Conservation (phyloP, 1,140 invertebrate genomes). For the Branchinecta lynchi region DNA sequence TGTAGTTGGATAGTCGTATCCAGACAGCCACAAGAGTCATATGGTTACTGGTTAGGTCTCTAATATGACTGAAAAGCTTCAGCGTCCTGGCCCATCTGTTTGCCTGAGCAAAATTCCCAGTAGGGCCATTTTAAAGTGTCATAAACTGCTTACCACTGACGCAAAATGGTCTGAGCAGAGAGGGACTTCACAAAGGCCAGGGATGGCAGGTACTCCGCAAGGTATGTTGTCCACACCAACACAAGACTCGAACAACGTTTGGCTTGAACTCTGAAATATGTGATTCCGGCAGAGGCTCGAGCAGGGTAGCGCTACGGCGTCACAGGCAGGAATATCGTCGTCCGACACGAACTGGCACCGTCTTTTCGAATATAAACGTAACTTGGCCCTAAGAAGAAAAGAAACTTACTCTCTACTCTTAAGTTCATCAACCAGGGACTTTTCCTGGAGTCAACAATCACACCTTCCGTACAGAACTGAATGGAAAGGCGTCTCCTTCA, state of each 20-base stretch:
- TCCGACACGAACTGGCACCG: neutral
- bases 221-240: neutral
- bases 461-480: neutral
- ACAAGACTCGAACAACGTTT: constrained; percentile 56
- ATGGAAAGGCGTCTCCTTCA: neutral
- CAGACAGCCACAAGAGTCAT: too few relatives aligned
- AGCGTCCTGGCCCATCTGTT: too few relatives aligned
- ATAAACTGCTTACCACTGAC: neutral
- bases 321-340: neutral
- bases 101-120: too few relatives aligned
- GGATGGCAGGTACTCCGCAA: neutral
- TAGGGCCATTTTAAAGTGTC: too few relatives aligned
- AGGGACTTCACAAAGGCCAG: neutral
- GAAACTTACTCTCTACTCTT: neutral
- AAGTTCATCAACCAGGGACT: neutral
- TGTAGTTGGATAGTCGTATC: too few relatives aligned
- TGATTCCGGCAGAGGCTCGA: constrained; percentile 65
- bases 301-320: constrained; percentile 48
- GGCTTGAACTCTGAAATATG: constrained; percentile 70
- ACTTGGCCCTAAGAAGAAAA: constrained; percentile 1
- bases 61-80: too few relatives aligned
- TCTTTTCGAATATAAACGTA: neutral
- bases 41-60: too few relatives aligned
- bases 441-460: neutral
- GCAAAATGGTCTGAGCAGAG: neutral